phyloP scores from a whole-genome alignment of 2,113 vertebrate species.

The Nesospiza acunhae region DNA sequence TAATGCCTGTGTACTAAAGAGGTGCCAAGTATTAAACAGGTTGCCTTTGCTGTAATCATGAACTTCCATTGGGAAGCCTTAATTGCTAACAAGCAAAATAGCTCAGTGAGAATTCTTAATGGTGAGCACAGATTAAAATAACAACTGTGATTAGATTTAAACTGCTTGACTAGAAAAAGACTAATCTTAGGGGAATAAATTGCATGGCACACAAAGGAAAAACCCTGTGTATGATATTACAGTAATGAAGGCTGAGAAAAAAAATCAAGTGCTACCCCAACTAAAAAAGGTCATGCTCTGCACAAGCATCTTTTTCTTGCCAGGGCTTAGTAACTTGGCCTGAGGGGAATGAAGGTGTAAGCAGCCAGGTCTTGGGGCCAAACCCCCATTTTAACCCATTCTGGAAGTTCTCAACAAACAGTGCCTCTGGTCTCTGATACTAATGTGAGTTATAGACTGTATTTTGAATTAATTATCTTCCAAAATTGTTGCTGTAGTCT shows the following conservation, averaged over 20 bases:
- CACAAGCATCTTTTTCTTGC: neutral
- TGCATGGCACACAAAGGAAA: conserved; percentile 58
- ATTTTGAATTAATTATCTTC: neutral
- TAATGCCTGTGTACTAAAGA: conserved; percentile 56
- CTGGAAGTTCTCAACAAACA: neutral
- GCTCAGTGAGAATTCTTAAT: conserved; percentile 67
- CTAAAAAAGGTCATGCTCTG: conserved; percentile 3
- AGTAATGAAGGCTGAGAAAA: conserved; percentile 34
- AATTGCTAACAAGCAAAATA: conserved; percentile 74
- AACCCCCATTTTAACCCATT: neutral
- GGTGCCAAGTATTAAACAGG: conserved; percentile 66
- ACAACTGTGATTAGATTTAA: conserved; percentile 74
- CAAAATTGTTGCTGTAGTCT: neutral
- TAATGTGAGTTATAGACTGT: neutral
- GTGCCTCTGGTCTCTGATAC: neutral
- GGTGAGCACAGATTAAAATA: conserved; percentile 73
- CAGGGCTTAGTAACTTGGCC: neutral
- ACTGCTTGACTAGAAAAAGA: conserved; percentile 72
- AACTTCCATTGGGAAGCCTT: conserved; percentile 67
- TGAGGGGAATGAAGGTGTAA: neutral
- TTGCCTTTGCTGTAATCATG: conserved; percentile 68
- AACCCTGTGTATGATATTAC: conserved; percentile 12
- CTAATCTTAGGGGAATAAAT: conserved; percentile 57
- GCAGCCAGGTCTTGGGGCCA: neutral
- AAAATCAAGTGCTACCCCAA: neutral